Conservation (phyloP, 1,140 invertebrate genomes). For the Protaetia brevitarsis region DNA sequence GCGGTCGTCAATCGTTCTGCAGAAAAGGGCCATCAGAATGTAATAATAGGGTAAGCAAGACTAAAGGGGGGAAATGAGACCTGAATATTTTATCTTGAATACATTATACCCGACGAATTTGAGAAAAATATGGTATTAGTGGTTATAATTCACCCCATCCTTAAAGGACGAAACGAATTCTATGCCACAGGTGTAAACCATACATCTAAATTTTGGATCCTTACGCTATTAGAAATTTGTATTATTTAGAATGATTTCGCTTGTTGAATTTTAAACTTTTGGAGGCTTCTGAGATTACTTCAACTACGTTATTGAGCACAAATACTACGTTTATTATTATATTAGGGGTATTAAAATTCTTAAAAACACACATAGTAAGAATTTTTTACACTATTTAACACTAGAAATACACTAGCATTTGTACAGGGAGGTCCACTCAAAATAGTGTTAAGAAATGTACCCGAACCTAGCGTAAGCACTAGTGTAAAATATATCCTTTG, state of each 20-base stretch:
- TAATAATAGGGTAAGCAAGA: conserved; percentile 35
- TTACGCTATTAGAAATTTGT: conserved; percentile 17
- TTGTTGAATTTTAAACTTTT: background rate
- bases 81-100: conserved; percentile 41
- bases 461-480: too few relatives aligned
- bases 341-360: too few relatives aligned
- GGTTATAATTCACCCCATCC: conserved; percentile 24
- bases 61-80: conserved; percentile 35
- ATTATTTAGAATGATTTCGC: background rate
- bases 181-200: conserved; percentile 35
- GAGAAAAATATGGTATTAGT: conserved; percentile 37
- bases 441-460: too few relatives aligned
- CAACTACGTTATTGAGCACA: too few relatives aligned
- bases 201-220: conserved; percentile 40
- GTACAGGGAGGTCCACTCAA: too few relatives aligned
- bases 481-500: too few relatives aligned
- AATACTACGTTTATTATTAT: too few relatives aligned
- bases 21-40: conserved; percentile 39
- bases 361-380: too few relatives aligned
- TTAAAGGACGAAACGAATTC: conserved; percentile 15
- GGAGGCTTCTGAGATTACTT: too few relatives aligned
- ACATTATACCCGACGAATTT: conserved; percentile 33
- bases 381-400: too few relatives aligned
- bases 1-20: conserved; percentile 35
- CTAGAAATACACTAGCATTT: too few relatives aligned